phyloP scores from a whole-genome alignment of 2,888 invertebrate genomes.

The Sabellastarte sp. region DNA sequence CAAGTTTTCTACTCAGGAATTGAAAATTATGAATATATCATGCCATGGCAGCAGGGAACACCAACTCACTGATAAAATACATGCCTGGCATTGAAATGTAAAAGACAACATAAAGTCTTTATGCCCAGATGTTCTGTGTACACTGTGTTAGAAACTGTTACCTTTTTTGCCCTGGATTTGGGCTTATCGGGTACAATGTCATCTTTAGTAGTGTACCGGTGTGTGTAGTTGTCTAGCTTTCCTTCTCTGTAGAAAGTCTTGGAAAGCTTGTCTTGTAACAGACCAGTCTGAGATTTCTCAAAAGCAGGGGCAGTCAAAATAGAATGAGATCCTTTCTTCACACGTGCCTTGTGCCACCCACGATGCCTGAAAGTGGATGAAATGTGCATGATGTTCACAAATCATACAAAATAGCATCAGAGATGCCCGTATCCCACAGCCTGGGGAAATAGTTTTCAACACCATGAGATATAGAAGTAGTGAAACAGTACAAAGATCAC shows the following conservation, averaged over 20 bases:
- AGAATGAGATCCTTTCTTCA: constrained; percentile 36
- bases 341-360: constrained; percentile 39
- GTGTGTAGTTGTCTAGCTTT: not conserved
- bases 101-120: no score
- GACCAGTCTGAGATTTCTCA: not conserved
- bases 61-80: no score
- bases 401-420: no score
- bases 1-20: no score
- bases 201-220: not conserved
- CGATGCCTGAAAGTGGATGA: constrained; percentile 35
- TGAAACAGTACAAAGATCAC: no score
- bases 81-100: no score
- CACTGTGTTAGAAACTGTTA: not conserved
- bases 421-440: no score
- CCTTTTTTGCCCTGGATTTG: not conserved
- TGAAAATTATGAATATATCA: no score
- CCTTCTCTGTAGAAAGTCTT: not conserved
- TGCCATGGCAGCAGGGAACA: no score
- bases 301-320: constrained; percentile 33
- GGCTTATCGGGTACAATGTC: not conserved
- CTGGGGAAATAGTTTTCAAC: no score
- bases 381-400: not conserved
- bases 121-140: no score
- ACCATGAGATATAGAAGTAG: no score
- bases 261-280: not conserved